A percentile compares a stretch with the other conserved stretches of the same genome.
Conservation (phyloP, 2,113 vertebrate species). For the Hemiscyllium ocellatum region DNA sequence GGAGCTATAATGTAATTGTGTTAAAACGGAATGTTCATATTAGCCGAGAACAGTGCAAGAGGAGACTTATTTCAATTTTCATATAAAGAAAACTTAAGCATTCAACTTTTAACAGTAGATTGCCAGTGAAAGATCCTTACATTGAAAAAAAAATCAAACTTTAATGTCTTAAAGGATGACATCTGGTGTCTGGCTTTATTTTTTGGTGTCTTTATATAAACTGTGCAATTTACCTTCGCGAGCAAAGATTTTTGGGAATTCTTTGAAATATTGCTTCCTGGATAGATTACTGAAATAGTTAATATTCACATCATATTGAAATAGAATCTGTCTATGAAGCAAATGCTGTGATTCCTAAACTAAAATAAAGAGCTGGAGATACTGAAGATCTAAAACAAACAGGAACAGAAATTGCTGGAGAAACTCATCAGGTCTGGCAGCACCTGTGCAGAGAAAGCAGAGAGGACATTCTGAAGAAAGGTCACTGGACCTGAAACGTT, state of each 20-base stretch:
- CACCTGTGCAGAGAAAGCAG: too few species aligned
- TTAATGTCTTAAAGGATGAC: not conserved
- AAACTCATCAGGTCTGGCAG: too few species aligned
- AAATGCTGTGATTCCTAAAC: too few species aligned
- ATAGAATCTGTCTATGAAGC: not conserved
- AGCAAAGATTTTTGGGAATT: not conserved
- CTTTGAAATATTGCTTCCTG: not conserved
- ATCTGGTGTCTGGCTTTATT: not conserved
- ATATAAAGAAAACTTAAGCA: not conserved
- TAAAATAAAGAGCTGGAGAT: too few species aligned
- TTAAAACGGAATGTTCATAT: not conserved
- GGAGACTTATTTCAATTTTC: not conserved
- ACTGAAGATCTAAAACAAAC: too few species aligned
- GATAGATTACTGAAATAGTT: not conserved
- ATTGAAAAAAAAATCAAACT: not conserved
- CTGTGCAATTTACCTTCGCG: not conserved
- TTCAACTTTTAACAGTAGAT: not conserved
- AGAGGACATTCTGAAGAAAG: too few species aligned
- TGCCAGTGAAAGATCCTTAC: not conserved
- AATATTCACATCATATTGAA: not conserved
- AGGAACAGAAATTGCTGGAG: too few species aligned
- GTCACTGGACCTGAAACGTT: too few species aligned
- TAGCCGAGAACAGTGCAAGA: not conserved
- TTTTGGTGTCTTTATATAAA: not conserved
- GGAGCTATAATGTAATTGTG: not conserved